Conservation (phyloP, 2,888 invertebrate genomes). For the Himalopsyche anomala region DNA sequence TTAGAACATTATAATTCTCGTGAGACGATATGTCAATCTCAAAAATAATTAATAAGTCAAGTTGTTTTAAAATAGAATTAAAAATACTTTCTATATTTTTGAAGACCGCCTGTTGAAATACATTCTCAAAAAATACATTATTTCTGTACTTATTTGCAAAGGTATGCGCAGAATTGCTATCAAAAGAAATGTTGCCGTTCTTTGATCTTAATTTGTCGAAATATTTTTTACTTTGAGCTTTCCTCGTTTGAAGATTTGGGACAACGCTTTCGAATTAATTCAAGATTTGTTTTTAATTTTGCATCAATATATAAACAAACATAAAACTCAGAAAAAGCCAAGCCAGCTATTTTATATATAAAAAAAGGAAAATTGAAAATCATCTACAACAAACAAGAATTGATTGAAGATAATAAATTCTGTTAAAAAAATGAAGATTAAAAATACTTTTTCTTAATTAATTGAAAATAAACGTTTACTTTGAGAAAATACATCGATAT, state of each 20-base stretch:
- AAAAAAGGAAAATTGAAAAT: background rate
- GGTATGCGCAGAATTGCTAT: too few relatives aligned
- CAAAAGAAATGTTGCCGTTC: conserved; percentile 18
- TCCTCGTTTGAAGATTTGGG: conserved; percentile 50
- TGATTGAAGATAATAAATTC: background rate
- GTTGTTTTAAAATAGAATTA: too few relatives aligned
- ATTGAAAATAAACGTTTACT: background rate
- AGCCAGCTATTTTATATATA: background rate
- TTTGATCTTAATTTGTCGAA: conserved; percentile 60
- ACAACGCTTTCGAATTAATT: conserved; percentile 52
- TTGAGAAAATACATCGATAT: background rate
- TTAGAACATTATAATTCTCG: too few relatives aligned
- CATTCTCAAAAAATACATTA: too few relatives aligned
- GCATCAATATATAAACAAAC: conserved; percentile 23
- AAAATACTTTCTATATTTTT: too few relatives aligned
- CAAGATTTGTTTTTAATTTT: conserved; percentile 46
- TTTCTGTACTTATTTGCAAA: too few relatives aligned
- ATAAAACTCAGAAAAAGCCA: background rate
- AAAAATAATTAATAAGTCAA: too few relatives aligned
- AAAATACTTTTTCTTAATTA: background rate
- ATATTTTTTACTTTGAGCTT: conserved; percentile 54
- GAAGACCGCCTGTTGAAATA: too few relatives aligned
- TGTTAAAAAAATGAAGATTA: background rate
- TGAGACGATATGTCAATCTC: too few relatives aligned
- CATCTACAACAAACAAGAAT: background rate